Evolutionary conservation across 2,113 vertebrate species (phyloP).

Genomic region (Mesembrinibis cayennensis): DNA sequence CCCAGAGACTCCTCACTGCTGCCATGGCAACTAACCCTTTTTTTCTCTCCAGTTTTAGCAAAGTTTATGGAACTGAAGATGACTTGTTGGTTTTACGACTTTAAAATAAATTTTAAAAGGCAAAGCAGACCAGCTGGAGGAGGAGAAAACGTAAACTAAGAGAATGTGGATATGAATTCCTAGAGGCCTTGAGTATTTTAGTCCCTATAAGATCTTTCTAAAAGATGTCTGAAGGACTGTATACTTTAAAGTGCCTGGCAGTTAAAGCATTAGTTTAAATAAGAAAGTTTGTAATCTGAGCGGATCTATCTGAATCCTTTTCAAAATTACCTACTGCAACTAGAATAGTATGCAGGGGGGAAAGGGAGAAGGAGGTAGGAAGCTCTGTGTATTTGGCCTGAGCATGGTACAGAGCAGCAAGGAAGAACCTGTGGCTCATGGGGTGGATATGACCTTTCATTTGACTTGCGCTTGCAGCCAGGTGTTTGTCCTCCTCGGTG

Average conservation of each 20-base stretch:
- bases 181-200: not conserved
- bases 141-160: not conserved
- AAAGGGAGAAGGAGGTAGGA: not conserved
- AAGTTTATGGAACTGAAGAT: slow-evolving; percentile 31
- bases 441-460: not conserved
- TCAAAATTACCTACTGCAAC: not conserved
- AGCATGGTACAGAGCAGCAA: not conserved
- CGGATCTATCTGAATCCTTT: not conserved
- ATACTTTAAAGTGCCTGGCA: not conserved
- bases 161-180: slow-evolving; percentile 2
- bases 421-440: not conserved
- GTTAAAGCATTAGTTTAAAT: not conserved
- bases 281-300: not conserved
- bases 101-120: slow-evolving; percentile 13
- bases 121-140: slow-evolving; percentile 1
- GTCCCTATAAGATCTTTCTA: not conserved
- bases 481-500: not conserved
- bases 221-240: not conserved
- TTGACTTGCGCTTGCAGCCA: not conserved
- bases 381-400: not conserved
- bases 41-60: not conserved
- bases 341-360: not conserved
- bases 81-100: slow-evolving; percentile 19
- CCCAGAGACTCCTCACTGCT: not conserved
- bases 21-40: not conserved